phyloP scores from a whole-genome alignment of 2,797 vertebrate species.

The Enteromius argenteus region DNA sequence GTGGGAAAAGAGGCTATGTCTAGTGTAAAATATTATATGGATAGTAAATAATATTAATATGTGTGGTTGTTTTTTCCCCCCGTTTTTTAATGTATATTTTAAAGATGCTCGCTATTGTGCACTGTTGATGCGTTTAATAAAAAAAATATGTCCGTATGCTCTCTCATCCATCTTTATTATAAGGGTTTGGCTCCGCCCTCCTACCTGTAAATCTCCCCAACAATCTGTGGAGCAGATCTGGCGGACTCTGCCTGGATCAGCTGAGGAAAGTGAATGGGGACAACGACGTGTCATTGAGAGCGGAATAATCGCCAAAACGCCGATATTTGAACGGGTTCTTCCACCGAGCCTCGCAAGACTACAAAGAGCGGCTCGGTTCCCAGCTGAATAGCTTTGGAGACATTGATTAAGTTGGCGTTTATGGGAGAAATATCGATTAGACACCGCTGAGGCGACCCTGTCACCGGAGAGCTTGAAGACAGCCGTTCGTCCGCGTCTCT shows the following conservation, averaged over 20 bases:
- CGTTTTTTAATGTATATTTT: background rate
- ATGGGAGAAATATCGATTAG: constrained; percentile 71
- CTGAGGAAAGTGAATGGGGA: constrained; percentile 73
- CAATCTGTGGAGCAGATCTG: constrained; percentile 72
- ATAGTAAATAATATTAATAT: background rate
- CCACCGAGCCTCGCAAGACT: constrained; percentile 47
- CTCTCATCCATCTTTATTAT: constrained; percentile 70
- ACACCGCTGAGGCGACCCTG: constrained; percentile 60
- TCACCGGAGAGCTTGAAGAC: constrained; percentile 65
- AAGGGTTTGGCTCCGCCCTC: constrained; percentile 75
- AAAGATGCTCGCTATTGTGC: background rate
- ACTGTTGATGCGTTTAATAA: background rate
- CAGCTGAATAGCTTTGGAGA: constrained; percentile 48
- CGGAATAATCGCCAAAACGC: constrained; percentile 59
- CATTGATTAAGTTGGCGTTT: constrained; percentile 64
- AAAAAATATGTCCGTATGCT: background rate
- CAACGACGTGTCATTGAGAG: constrained; percentile 65
- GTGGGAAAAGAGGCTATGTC: background rate
- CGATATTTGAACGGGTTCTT: constrained; percentile 59
- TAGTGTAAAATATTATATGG: no score
- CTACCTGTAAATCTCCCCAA: constrained; percentile 80
- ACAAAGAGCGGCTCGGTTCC: constrained; percentile 10
- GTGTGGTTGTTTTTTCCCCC: background rate
- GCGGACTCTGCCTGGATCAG: constrained; percentile 71
- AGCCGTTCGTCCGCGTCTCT: constrained; percentile 44